Conservation (phyloP, 2,113 vertebrate genomes). For the Rallus limicola region DNA sequence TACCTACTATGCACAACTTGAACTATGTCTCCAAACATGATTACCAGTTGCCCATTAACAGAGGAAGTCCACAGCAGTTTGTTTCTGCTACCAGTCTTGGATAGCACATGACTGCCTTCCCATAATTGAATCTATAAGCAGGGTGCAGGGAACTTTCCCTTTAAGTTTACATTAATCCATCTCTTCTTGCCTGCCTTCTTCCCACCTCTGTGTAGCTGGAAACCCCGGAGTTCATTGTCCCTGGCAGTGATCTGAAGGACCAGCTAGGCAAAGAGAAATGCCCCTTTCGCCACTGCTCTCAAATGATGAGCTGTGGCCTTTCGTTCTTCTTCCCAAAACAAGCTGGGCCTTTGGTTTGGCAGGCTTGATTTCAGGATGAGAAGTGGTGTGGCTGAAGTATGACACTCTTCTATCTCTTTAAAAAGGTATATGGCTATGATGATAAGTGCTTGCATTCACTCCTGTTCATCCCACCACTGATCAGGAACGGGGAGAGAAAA, state of each 20-base stretch:
- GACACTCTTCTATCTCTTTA: neutral
- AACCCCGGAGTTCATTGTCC: neutral
- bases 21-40: neutral
- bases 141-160: neutral
- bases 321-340: neutral
- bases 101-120: neutral
- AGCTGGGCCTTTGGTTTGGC: neutral
- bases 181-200: neutral
- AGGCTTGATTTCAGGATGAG: neutral
- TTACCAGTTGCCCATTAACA: neutral
- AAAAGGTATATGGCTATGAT: neutral
- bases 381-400: neutral
- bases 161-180: neutral
- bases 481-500: neutral
- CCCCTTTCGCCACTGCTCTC: neutral
- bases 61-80: neutral
- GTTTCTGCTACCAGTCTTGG: neutral
- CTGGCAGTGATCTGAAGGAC: neutral
- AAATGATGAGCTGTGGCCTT: neutral
- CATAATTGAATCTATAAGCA: neutral
- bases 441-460: neutral
- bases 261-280: neutral
- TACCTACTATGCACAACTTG: neutral
- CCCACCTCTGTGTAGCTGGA: neutral
- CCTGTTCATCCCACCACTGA: neutral